Percentiles rank a stretch among this genome's conserved stretches.
phyloP scores from a whole-genome alignment of 1,140 invertebrate species.

The Andricus grossulariae region DNA sequence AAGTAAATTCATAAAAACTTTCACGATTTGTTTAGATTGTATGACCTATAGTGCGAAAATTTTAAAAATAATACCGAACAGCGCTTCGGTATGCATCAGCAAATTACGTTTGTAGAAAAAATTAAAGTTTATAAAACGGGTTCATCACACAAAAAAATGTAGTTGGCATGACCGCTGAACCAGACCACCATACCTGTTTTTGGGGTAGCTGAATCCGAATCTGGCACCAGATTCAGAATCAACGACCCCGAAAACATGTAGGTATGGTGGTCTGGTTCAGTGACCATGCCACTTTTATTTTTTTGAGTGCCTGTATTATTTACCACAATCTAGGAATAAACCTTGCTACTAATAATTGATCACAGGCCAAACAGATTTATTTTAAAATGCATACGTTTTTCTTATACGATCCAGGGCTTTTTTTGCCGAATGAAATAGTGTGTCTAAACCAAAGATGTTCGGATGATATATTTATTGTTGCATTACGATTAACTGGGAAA shows the following conservation, averaged over 20 bases:
- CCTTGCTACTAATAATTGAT: background rate
- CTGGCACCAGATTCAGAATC: too few relatives aligned
- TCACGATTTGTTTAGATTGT: too few relatives aligned
- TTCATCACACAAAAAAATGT: too few relatives aligned
- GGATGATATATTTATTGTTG: conserved; percentile 66
- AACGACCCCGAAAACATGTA: too few relatives aligned
- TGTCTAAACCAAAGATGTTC: conserved; percentile 72
- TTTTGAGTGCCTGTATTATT: background rate
- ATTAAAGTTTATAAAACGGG: background rate
- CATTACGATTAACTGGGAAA: conserved; percentile 62
- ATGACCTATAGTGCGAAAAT: background rate
- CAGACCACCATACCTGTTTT: too few relatives aligned
- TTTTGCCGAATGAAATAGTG: conserved; percentile 51
- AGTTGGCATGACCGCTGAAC: too few relatives aligned
- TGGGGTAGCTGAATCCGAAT: too few relatives aligned
- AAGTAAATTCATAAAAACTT: too few relatives aligned
- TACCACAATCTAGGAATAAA: background rate
- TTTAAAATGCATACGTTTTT: conserved; percentile 10
- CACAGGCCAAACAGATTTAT: background rate
- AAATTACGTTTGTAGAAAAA: conserved; percentile 7
- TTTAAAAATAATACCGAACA: too few relatives aligned
- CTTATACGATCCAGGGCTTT: conserved; percentile 51
- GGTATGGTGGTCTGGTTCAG: too few relatives aligned
- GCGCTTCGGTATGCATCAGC: background rate
- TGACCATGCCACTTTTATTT: too few relatives aligned